These are phyloP conservation scores for Ametastegia equiseti DNA, from an alignment of 2,888 invertebrate genomes.

Conservation along the genomic window DNA sequence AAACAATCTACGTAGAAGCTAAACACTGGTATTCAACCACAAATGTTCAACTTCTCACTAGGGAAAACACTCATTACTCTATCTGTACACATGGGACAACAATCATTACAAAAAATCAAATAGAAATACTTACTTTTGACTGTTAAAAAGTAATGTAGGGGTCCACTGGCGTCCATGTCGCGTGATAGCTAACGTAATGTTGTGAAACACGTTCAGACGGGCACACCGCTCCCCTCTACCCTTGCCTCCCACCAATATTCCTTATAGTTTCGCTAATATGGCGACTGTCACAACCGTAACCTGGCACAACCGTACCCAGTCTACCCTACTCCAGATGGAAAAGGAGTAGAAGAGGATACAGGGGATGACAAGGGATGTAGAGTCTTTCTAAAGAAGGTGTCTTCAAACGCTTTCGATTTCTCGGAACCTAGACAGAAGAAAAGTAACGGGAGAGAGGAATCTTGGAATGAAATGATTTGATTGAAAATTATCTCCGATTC, in stretches of 20 bases:
- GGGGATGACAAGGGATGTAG: too few species aligned
- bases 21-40: background rate
- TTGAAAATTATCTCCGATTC: too few species aligned
- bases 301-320: conserved; percentile 45
- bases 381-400: too few species aligned
- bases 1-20: conserved; percentile 37
- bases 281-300: conserved; percentile 43
- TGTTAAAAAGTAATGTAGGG: conserved; percentile 12
- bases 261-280: conserved; percentile 35
- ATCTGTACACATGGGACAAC: conserved; percentile 5
- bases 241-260: conserved; percentile 2
- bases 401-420: too few species aligned
- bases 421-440: too few species aligned
- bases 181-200: conserved; percentile 10
- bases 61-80: conserved; percentile 7
- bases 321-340: conserved; percentile 44
- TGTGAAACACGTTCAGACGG: conserved; percentile 22
- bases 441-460: too few species aligned
- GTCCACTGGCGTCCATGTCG: background rate
- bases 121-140: conserved; percentile 43
- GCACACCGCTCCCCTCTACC: conserved; percentile 23
- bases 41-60: conserved; percentile 8
- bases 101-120: conserved; percentile 34
- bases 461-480: too few species aligned
- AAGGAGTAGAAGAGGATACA: too few species aligned